Conservation (phyloP, 2,888 invertebrate species). For the Acleris holmiana region DNA sequence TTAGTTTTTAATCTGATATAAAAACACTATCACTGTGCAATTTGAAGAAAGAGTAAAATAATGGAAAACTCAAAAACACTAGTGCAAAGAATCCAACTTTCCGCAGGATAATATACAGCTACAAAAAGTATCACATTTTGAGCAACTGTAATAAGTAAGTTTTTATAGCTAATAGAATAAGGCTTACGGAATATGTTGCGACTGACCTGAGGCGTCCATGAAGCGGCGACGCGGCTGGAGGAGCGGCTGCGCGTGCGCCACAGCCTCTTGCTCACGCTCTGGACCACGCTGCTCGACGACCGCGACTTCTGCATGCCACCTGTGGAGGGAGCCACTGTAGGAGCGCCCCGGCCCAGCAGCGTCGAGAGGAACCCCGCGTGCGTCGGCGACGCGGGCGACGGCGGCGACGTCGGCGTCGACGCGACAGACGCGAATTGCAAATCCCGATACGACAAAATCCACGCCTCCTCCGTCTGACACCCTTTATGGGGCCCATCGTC, state of each 20-base stretch:
- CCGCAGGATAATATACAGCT: no score
- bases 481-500: slow-evolving; percentile 91
- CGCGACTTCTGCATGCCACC: slow-evolving; percentile 96
- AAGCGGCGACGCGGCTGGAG: slow-evolving; percentile 87
- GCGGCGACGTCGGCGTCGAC: slow-evolving; percentile 79
- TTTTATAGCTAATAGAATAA: no score
- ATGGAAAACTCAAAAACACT: no score
- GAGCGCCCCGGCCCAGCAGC: slow-evolving; percentile 67
- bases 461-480: slow-evolving; percentile 90
- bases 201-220: slow-evolving; percentile 95
- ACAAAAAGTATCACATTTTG: no score
- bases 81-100: no score
- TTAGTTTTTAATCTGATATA: no score
- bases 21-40: no score
- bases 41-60: no score
- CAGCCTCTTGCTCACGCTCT: slow-evolving; percentile 93
- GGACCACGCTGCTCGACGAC: slow-evolving; percentile 94
- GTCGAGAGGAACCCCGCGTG: slow-evolving; percentile 76
- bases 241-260: slow-evolving; percentile 94
- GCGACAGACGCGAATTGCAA: slow-evolving; percentile 67
- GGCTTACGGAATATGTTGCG: slow-evolving; percentile 54
- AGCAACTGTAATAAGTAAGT: no score
- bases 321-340: slow-evolving; percentile 71
- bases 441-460: slow-evolving; percentile 85
- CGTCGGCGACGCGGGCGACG: slow-evolving; percentile 78